These are phyloP conservation scores for Dichetophora obliterata DNA, from an alignment of 2,888 invertebrate species.

Conservation along the genomic window DNA sequence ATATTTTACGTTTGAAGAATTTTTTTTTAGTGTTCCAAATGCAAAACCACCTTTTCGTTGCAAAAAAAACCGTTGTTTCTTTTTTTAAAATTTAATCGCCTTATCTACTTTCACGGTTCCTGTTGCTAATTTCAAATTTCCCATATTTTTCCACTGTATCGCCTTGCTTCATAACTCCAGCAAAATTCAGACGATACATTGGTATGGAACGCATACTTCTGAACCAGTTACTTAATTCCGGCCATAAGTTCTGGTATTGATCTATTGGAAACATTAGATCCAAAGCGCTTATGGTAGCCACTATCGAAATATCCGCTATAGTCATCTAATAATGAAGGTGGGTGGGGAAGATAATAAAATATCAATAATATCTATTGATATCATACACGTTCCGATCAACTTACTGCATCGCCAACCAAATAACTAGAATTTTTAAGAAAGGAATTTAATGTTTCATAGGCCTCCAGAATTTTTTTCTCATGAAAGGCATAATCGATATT, in stretches of 20 bases:
- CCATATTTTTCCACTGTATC: constrained; percentile 55
- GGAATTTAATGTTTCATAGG: constrained; percentile 66
- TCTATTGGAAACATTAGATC: constrained; percentile 69
- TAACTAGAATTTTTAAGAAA: constrained; percentile 60
- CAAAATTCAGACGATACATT: constrained; percentile 58
- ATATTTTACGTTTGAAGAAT: no score
- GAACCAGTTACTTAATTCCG: constrained; percentile 62
- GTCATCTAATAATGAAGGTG: constrained; percentile 58
- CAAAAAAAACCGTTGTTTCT: background rate
- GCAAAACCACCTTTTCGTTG: background rate
- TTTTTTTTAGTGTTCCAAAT: no score
- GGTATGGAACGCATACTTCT: constrained; percentile 58
- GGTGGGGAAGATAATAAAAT: background rate
- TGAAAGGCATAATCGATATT: constrained; percentile 61
- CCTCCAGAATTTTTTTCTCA: constrained; percentile 63
- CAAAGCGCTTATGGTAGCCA: constrained; percentile 67
- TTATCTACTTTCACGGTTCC: background rate
- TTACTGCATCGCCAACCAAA: constrained; percentile 60
- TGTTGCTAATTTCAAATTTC: constrained; percentile 59
- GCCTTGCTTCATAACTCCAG: constrained; percentile 59
- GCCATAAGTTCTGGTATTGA: constrained; percentile 59
- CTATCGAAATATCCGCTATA: constrained; percentile 69
- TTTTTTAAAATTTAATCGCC: no score
- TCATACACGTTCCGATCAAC: constrained; percentile 35
- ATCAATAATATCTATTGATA: background rate